Evolutionary conservation across 1,140 invertebrate genomes (phyloP).

Genomic region (Drosophila baimaii): DNA sequence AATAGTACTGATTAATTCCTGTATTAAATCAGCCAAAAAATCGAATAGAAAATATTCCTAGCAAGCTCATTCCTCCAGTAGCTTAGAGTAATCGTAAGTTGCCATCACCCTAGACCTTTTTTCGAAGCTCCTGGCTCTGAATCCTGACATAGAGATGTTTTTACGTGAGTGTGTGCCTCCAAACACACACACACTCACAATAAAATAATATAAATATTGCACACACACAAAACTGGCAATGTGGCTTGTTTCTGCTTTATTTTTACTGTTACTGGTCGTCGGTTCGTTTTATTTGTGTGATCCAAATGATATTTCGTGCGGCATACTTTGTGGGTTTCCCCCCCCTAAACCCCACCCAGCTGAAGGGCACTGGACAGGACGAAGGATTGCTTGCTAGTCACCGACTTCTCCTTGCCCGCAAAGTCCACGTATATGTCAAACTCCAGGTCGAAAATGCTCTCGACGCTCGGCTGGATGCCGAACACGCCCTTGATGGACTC

Average conservation of each 20-base stretch:
- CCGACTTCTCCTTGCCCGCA: slow-evolving; percentile 25
- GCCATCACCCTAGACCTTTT: neutral
- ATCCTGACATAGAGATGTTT: slow-evolving; percentile 12
- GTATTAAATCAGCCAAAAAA: neutral
- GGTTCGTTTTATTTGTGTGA: slow-evolving; percentile 16
- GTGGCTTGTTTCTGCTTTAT: slow-evolving; percentile 21
- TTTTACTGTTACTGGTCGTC: slow-evolving; percentile 12
- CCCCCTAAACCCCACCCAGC: neutral
- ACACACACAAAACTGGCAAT: slow-evolving; percentile 25
- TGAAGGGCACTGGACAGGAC: slow-evolving; percentile 14
- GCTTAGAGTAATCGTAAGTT: neutral
- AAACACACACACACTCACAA: slow-evolving; percentile 5
- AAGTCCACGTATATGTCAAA: slow-evolving; percentile 41
- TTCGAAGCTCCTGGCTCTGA: neutral
- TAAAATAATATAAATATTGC: slow-evolving; percentile 44
- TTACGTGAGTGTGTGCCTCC: slow-evolving; percentile 21
- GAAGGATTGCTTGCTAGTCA: slow-evolving; percentile 21
- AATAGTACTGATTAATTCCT: no score
- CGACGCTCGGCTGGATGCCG: slow-evolving; percentile 14
- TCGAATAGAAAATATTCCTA: neutral
- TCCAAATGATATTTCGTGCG: slow-evolving; percentile 15
- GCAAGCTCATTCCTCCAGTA: neutral
- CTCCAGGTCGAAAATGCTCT: slow-evolving; percentile 35
- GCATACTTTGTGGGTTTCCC: neutral
- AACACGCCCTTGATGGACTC: slow-evolving; percentile 43